Evolutionary conservation across 2,888 invertebrate species (phyloP), one percentile per base, ranked within the genome.

Genomic region (Oscheius sp.): DNA sequence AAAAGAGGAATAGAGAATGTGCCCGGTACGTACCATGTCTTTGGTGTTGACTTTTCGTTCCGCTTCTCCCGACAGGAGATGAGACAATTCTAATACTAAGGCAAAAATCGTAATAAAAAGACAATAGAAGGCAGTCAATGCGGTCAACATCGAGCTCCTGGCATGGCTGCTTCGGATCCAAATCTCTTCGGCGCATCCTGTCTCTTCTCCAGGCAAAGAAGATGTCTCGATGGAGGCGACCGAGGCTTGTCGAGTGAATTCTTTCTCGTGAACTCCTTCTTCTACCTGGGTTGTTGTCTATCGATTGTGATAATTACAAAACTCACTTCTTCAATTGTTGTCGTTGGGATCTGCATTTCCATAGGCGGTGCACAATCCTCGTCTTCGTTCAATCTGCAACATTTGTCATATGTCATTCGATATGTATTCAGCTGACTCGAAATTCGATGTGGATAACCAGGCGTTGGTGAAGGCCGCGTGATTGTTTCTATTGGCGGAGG

Each of bases 51-150:
- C 61, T 35, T 78, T 77, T 21, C 85, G 71, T 27, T 82, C 76
- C 56, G 76, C 76, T 63, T 86, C 84, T 23, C 80, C 85, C 5
- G 84, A 80, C 25, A 86, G 69, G 6, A 85, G 74, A 63, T 85
- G 86, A 3, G 86, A 80, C n/a, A 86, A 63, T 49, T 86, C 86
- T 25, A 86, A 72, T 25, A 86, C 86, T 56, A 86, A 61, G 23
- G 86, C 84, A 63, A 86, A 86, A 9, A 85, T 84, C n/a, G 83
- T 84, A 13, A 85, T 53, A 58, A 82, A 79, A 0, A 83, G 75
- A 18, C 80, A 80, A 58, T 83, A 83, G 66, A 86, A 86, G 43
- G 77, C 82, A 3, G 84, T 83, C 58, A 84, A 69, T 2, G 86
- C 85, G 7, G 81, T 80, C 49, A 85, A 73, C 45, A 86, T 75